These are phyloP conservation scores for Procavia capensis DNA, from an alignment of 2,113 vertebrate species.

Conservation along the genomic window DNA sequence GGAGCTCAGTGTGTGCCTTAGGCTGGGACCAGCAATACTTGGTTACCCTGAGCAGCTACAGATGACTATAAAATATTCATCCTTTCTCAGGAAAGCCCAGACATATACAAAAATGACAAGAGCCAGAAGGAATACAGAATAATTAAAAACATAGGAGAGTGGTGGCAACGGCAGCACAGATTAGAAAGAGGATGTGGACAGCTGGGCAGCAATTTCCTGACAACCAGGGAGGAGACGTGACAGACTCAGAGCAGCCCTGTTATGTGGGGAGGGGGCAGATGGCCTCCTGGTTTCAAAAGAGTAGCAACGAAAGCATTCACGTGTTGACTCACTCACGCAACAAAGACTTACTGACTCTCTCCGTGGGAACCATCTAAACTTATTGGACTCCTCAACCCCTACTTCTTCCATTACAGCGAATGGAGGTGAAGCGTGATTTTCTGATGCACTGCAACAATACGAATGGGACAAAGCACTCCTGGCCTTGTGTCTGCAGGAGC, in stretches of 20 bases:
- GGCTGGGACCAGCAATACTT: accelerated
- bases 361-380: not conserved
- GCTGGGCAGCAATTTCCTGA: not conserved
- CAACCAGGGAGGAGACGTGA: not conserved
- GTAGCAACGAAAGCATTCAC: not conserved
- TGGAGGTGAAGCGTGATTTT: not conserved
- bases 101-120: not conserved
- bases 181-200: not conserved
- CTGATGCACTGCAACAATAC: not conserved
- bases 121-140: not conserved
- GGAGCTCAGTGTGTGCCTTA: not conserved
- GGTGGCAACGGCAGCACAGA: not conserved
- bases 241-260: not conserved
- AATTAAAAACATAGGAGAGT: not conserved
- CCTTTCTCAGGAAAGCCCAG: not conserved
- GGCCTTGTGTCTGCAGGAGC: not conserved
- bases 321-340: not conserved
- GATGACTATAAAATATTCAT: not conserved
- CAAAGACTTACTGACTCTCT: not conserved
- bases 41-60: not conserved
- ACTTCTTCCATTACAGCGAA: not conserved
- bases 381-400: not conserved
- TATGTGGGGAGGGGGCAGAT: not conserved
- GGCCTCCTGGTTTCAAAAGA: not conserved
- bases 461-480: not conserved